Percentiles rank a stretch among this genome's conserved stretches.
Evolutionary conservation across 2,797 vertebrate species (phyloP).

Genomic region (Pachyuromys duprasi): DNA sequence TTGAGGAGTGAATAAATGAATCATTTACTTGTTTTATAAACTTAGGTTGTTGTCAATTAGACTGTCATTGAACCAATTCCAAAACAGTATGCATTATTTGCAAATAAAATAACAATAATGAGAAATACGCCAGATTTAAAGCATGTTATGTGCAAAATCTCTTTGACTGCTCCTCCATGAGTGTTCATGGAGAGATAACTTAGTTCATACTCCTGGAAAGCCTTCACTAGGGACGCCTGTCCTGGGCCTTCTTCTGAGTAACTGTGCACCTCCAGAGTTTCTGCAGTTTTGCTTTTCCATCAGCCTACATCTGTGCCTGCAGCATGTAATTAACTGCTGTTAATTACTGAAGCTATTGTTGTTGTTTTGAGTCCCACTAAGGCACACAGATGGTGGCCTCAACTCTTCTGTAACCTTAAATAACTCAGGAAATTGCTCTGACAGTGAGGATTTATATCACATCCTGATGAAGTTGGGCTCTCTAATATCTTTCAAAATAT

Average conservation of each 20-base stretch:
- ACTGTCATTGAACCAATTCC: not conserved
- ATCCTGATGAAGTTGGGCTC: not conserved
- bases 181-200: not conserved
- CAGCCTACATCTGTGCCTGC: not conserved
- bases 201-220: not conserved
- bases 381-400: constrained; percentile 13
- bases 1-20: constrained; percentile 6
- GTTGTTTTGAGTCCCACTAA: not conserved
- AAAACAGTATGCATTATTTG: not conserved
- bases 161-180: not conserved
- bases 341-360: constrained; percentile 44
- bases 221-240: fast-evolving
- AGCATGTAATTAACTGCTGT: constrained; percentile 6
- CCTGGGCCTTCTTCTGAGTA: not conserved
- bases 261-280: not conserved
- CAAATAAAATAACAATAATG: not conserved
- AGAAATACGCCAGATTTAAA: not conserved
- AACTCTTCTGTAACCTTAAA: constrained; percentile 10
- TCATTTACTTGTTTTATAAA: not conserved
- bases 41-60: constrained; percentile 25
- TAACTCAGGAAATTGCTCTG: not conserved
- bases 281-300: not conserved
- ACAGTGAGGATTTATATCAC: not conserved
- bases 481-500: not conserved
- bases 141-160: not conserved